Evolutionary conservation across 2,888 invertebrate species (phyloP).

Genomic region (Teleiodes luculella): DNA sequence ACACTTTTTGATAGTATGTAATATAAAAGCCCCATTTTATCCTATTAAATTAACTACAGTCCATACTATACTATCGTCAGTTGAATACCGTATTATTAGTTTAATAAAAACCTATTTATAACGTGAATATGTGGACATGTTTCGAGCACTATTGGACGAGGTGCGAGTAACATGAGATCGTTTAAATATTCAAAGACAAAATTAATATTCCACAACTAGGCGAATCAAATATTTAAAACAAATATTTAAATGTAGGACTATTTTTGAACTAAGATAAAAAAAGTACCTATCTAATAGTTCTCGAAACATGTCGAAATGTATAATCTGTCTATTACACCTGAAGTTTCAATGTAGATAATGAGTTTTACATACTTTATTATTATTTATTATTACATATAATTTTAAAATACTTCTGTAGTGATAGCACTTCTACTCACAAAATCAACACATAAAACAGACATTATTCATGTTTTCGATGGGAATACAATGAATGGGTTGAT

Average conservation of each 20-base stretch:
- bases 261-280: background rate
- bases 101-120: conserved; percentile 27
- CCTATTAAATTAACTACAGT: conserved; percentile 64
- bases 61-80: conserved; percentile 60
- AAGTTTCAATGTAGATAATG: background rate
- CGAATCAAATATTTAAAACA: background rate
- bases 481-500: background rate
- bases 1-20: conserved; percentile 28
- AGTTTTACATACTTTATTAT: too few species aligned
- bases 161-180: background rate
- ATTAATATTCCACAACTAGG: background rate
- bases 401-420: background rate
- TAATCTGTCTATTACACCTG: conserved; percentile 9
- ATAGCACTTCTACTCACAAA: conserved; percentile 1
- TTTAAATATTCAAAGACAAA: background rate
- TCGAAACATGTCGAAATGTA: background rate
- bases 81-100: conserved; percentile 55
- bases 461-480: conserved; percentile 1
- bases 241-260: background rate
- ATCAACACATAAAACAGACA: conserved; percentile 2
- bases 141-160: conserved; percentile 2
- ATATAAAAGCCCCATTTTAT: conserved; percentile 58
- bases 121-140: background rate
- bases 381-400: background rate
- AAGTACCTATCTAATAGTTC: background rate